Conservation (phyloP, 2,113 vertebrate species). For the Pholis gunnellus region DNA sequence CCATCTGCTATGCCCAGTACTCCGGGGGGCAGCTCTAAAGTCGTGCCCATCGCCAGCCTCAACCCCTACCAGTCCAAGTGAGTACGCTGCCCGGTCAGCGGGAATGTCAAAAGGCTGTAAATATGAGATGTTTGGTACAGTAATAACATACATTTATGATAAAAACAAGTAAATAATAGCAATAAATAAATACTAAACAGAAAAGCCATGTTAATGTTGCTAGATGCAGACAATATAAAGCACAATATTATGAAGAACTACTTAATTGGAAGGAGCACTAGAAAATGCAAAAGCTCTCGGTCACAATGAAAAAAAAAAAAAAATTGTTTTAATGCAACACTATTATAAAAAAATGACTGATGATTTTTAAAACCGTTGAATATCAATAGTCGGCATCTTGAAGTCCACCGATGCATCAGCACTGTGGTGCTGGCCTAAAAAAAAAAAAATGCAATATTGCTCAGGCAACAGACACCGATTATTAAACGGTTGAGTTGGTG, state of each 20-base stretch:
- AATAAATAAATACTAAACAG: not conserved
- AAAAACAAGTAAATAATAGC: not conserved
- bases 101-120: not conserved
- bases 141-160: not conserved
- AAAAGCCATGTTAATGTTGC: not conserved
- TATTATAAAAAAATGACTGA: not conserved
- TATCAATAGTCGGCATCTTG: not conserved
- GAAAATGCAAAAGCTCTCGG: not conserved
- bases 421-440: not conserved
- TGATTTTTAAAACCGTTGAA: not conserved
- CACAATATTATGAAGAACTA: not conserved
- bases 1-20: conserved; percentile 75
- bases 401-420: not conserved
- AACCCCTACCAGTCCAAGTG: conserved; percentile 98
- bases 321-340: not conserved
- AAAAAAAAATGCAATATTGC: not conserved
- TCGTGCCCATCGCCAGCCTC: conserved; percentile 95
- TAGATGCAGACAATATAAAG: not conserved
- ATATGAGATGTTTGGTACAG: not conserved
- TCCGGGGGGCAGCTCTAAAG: conserved; percentile 88
- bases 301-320: not conserved
- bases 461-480: conserved; percentile 15
- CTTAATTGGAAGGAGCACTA: not conserved
- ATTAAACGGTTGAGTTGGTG: not conserved
- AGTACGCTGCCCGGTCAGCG: conserved; percentile 63